Evolutionary conservation across 2,113 vertebrate genomes (phyloP).

Genomic region (Pygathrix nemaeus): DNA sequence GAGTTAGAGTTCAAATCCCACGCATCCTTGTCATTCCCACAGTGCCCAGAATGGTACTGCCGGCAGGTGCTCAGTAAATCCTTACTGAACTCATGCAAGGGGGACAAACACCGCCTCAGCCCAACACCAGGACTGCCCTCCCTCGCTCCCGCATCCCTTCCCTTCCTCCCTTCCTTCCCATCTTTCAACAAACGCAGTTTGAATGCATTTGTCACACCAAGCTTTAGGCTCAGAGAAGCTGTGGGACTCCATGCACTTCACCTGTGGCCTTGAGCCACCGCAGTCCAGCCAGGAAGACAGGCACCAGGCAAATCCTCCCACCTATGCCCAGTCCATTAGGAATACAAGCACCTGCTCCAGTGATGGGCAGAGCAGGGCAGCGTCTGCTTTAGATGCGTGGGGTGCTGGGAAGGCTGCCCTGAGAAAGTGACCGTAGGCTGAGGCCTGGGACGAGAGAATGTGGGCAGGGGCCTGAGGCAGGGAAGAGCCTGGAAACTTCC

Average conservation of each 20-base stretch:
- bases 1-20: background rate
- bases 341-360: fast-evolving
- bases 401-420: background rate
- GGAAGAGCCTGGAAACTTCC: background rate
- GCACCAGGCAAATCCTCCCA: background rate
- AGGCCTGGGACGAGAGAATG: background rate
- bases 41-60: background rate
- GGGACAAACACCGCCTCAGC: background rate
- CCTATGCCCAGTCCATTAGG: no score
- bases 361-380: background rate
- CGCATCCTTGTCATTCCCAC: background rate
- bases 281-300: background rate
- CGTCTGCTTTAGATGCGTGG: fast-evolving
- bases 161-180: background rate
- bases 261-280: background rate
- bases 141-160: background rate
- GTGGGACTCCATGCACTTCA: background rate
- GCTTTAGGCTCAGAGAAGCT: background rate
- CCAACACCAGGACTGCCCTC: no score
- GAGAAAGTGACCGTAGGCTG: background rate
- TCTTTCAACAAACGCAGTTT: background rate
- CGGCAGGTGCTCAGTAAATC: background rate
- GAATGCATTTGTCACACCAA: background rate
- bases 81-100: background rate
- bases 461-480: background rate